Conservation (phyloP, 2,888 invertebrate genomes). For the Pimpla rufipes region DNA sequence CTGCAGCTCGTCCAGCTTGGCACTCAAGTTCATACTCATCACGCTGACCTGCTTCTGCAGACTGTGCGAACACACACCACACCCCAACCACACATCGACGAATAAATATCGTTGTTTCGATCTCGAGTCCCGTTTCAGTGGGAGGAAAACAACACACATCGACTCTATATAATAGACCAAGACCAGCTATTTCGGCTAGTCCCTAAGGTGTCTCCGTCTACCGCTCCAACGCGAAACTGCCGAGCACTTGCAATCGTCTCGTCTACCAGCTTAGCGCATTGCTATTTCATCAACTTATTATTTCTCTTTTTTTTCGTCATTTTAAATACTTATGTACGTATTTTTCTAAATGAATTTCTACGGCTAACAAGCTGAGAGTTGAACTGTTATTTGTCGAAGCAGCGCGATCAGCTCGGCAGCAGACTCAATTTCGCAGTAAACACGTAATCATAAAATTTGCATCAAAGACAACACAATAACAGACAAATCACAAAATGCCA, state of each 20-base stretch:
- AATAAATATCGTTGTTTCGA: conserved; percentile 51
- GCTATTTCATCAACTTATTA: conserved; percentile 8
- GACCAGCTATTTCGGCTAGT: conserved; percentile 58
- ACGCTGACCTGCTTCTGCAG: conserved; percentile 99
- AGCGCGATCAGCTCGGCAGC: conserved; percentile 69
- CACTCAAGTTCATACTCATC: conserved; percentile 98
- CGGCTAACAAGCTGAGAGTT: not conserved
- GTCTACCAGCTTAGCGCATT: conserved; percentile 45
- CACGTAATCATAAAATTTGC: conserved; percentile 38
- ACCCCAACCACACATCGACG: conserved; percentile 54
- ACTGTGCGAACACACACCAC: conserved; percentile 87
- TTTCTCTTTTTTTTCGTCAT: conserved; percentile 17
- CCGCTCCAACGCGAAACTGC: conserved; percentile 63
- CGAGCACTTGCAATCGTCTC: conserved; percentile 62
- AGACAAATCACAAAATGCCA: conserved; percentile 83
- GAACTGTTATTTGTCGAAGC: conserved; percentile 4
- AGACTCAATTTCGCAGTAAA: conserved; percentile 34
- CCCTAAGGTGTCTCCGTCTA: conserved; percentile 63
- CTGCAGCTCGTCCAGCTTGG: conserved; percentile 96
- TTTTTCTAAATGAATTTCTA: conserved; percentile 10
- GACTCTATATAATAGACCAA: conserved; percentile 53
- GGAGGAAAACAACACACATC: conserved; percentile 57
- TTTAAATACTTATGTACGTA: conserved; percentile 23
- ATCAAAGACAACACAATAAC: conserved; percentile 72
- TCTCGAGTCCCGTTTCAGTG: conserved; percentile 26